Base-by-base conservation (phyloP, 1,140 invertebrate genomes). In the Diorhabda carinulata region DNA sequence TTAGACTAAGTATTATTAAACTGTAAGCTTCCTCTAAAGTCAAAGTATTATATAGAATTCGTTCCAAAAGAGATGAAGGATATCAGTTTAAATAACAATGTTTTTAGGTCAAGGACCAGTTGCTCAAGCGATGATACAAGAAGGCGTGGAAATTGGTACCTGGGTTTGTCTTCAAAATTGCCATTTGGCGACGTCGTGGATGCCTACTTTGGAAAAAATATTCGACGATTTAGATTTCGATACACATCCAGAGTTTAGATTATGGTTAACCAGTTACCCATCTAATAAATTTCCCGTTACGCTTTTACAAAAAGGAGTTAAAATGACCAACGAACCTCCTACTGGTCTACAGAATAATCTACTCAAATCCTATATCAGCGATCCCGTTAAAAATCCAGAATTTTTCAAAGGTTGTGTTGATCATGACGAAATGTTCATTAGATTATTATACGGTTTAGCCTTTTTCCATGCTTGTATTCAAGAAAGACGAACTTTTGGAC, bases 161-260 rank as follows among this genome's bases (percentile, higher is more conserved):
- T 98, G 96, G 96, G 91, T 98, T 0, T 92, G 95, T 78, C 83
- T 98, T 60, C 95, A 98, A 83, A 98, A 98, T 81, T 98, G 95
- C 80, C 96, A 98, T 82, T 84, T 98, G 71, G 94, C 95, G 2
- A 90, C 90, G 3, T 94, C 92, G 2, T 98, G 95, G 95, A 92
- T 98, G 89, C 85, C 90, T 0, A 82, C 80, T 1, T 81, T 95
- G 9, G 93, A 95, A 82, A 89, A 87, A 88, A 84, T 94, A 9
- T 91, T 90, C 74, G 90, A 96, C 81, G 86, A 88, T 70, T 90
- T 97, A 75, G 89, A 92, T 76, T 80, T 86, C 1, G 88, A 87
- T 2, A 90, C 90, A 0, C 87, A 92, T 73, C 79, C 78, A 0
- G 82, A 85, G 43, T 95, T 95, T 80, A 85, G 96, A 41, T 83